These are phyloP conservation scores for Eptatretus atami DNA, from an alignment of 2,797 vertebrate genomes.

Conservation along the genomic window DNA sequence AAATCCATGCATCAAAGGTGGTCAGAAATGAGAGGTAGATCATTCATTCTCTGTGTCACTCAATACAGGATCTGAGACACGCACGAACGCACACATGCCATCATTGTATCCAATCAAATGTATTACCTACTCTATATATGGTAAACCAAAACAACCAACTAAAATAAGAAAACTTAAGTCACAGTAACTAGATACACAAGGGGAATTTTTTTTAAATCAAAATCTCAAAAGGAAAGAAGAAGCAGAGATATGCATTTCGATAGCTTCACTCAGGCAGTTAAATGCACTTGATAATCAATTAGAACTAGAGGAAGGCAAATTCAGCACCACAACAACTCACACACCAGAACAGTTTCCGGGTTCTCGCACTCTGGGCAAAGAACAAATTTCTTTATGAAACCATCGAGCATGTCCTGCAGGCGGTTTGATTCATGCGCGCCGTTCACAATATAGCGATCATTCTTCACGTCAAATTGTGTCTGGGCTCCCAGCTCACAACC, in stretches of 20 bases:
- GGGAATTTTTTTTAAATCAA: no score
- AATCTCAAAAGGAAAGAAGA: slow-evolving; percentile 6
- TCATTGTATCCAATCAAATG: background rate
- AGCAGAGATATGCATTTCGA: background rate
- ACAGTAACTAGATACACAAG: no score
- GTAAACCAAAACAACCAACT: background rate
- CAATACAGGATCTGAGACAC: no score
- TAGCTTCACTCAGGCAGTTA: no score
- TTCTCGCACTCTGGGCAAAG: slow-evolving; percentile 98
- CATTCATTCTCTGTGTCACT: no score
- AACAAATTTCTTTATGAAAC: slow-evolving; percentile 99
- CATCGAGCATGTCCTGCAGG: slow-evolving; percentile 99
- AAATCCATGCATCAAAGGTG: no score
- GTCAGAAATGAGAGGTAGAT: no score
- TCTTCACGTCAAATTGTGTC: slow-evolving; percentile 99
- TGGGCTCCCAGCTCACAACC: slow-evolving; percentile 99
- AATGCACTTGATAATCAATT: no score
- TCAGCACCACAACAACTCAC: slow-evolving; percentile 3
- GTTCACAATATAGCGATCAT: slow-evolving; percentile 99
- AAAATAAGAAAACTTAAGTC: no score
- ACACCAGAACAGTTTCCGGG: slow-evolving; percentile 98
- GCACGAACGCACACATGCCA: no score
- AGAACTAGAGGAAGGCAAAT: background rate
- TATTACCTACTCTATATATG: background rate
- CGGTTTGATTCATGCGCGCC: slow-evolving; percentile 99